phyloP scores from a whole-genome alignment of 35 echinoderm and acorn worm species.

The Lytechinus variegatus region DNA sequence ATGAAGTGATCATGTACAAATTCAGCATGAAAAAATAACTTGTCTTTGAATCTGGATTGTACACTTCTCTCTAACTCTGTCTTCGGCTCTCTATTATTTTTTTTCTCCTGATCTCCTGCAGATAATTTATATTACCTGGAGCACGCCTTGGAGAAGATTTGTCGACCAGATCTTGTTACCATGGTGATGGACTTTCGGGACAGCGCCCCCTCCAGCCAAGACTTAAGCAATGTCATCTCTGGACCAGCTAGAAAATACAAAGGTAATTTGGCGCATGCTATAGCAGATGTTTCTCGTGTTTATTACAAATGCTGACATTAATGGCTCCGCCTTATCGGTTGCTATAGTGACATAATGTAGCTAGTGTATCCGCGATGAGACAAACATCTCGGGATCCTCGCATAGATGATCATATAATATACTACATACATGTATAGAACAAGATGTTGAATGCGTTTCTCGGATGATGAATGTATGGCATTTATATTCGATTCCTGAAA shows the following conservation, averaged over 20 bases:
- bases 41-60: no score
- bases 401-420: no score
- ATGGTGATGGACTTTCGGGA: constrained; percentile 83
- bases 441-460: no score
- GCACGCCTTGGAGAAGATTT: constrained; percentile 97
- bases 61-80: background rate
- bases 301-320: background rate
- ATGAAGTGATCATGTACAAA: no score
- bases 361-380: background rate
- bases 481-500: no score
- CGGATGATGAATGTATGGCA: no score
- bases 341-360: background rate
- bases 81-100: background rate
- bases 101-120: background rate
- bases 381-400: background rate
- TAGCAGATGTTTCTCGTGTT: background rate
- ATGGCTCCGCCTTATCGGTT: background rate
- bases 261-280: constrained; percentile 63
- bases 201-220: constrained; percentile 58
- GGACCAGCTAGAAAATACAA: constrained; percentile 99
- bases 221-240: constrained; percentile 73
- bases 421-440: no score
- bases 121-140: constrained; percentile 93
- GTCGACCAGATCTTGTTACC: constrained; percentile 92
- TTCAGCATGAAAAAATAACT: no score